These are phyloP conservation scores for Drosophila funebris DNA, from an alignment of 1,140 invertebrate genomes.

Conservation along the genomic window DNA sequence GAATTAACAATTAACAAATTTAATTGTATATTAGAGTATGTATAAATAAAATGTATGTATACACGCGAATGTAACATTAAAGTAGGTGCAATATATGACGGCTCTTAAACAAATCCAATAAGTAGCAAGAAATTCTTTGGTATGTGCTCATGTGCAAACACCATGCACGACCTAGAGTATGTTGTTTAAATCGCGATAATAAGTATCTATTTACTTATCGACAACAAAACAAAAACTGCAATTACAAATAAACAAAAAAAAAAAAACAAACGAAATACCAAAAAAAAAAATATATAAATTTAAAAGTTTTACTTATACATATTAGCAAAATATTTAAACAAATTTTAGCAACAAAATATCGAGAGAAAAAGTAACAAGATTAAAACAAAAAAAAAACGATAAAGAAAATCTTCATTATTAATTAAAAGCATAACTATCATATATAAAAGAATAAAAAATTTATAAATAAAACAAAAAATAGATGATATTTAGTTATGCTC, in stretches of 20 bases:
- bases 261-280: conserved; percentile 24
- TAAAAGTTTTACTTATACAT: conserved; percentile 75
- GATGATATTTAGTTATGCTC: conserved; percentile 78
- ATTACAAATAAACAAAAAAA: background rate
- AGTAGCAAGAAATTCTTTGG: conserved; percentile 34
- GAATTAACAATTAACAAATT: conserved; percentile 46
- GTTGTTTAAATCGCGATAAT: conserved; percentile 53
- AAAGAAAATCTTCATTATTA: conserved; percentile 25
- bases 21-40: conserved; percentile 76
- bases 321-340: conserved; percentile 80
- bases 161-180: conserved; percentile 49
- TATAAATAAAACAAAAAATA: conserved; percentile 30
- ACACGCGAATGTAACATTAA: conserved; percentile 65
- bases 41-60: conserved; percentile 69
- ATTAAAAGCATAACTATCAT: conserved; percentile 52
- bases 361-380: conserved; percentile 14
- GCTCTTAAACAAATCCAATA: conserved; percentile 47
- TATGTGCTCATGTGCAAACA: conserved; percentile 36
- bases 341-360: conserved; percentile 71
- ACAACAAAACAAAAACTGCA: conserved; percentile 17
- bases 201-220: conserved; percentile 47
- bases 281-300: conserved; percentile 16
- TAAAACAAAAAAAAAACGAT: background rate
- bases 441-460: conserved; percentile 23
- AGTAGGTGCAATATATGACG: conserved; percentile 58